phyloP scores from a whole-genome alignment of 1,140 invertebrate species.

The Ceratosolen fusciceps region DNA sequence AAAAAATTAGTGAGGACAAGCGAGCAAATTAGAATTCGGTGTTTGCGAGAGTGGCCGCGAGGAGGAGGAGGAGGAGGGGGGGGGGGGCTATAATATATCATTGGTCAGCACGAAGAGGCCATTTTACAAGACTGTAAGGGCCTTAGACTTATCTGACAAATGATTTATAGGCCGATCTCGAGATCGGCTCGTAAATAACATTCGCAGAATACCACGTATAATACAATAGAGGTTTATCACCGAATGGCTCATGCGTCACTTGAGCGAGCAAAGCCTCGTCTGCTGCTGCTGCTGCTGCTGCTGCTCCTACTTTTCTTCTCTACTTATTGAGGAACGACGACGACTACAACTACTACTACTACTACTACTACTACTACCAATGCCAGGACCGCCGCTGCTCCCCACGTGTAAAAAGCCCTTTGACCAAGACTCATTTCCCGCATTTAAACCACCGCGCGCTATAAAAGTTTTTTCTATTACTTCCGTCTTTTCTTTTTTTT shows the following conservation, averaged over 20 bases:
- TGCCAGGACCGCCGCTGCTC: too few relatives aligned
- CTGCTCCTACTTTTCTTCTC: background rate
- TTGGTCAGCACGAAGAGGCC: background rate
- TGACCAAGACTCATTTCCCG: background rate
- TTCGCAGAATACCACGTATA: background rate
- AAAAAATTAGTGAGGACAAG: too few relatives aligned
- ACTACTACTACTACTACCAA: too few relatives aligned
- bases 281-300: too few relatives aligned
- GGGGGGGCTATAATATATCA: too few relatives aligned
- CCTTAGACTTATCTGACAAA: constrained; percentile 28
- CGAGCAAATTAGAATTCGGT: background rate
- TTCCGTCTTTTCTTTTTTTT: too few relatives aligned
- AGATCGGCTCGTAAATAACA: constrained; percentile 39
- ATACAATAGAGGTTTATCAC: background rate
- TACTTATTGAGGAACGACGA: background rate
- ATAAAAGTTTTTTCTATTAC: background rate
- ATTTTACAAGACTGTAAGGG: constrained; percentile 5
- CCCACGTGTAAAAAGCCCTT: background rate
- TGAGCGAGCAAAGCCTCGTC: background rate
- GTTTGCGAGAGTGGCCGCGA: background rate
- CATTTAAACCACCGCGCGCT: background rate
- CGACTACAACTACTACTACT: too few relatives aligned
- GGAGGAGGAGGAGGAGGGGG: too few relatives aligned
- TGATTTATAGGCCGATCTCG: constrained; percentile 32
- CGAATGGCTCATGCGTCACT: background rate